Base-by-base conservation (phyloP, 1,140 invertebrate genomes). In the Cyclargus thomasi region DNA sequence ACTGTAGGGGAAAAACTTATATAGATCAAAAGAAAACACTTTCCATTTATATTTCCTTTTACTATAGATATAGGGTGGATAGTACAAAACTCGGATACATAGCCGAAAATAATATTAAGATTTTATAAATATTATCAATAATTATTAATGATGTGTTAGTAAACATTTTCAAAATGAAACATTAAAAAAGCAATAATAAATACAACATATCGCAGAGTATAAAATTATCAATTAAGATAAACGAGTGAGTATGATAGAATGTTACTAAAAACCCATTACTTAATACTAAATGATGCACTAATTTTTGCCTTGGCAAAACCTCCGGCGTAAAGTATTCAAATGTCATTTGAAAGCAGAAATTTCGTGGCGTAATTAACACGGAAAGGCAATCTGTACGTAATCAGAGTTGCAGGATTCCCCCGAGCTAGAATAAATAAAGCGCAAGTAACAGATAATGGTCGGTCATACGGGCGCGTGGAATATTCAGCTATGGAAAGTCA, bases 401-500 rank as follows among this genome's bases (percentile, higher is more conserved):
- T 59, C 18, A 20, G 17, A 59, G 55, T 59, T 59, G 18, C 53
- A 59, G 55, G n/a, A 59, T 21, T 59, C 55, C 55, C 53, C 18
- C 53, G 55, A 10, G 17, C 55, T 59, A 59, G 20, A 59, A 59
- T 59, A 59, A 59, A 59, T 59, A 59, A 59, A 59, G 14, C 17
- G 1, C 55, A 20, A 59, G 55, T 59, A 20, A 21, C 55, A 59
- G 55, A 64, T 64, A 64, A 64, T 64, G 63, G 63, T 14, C 35
- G 64, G 22, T 65, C 53, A 55, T 57, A 55, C 47, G 22, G 53
- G 64, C 53, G 23, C 64, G 64, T 53, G 22, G 64, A 65, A 65
- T 65, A 65, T 65, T 65, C 64, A 65, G 64, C 64, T 57, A 81
- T 83, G 73, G 70, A 81, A 81, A 83, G 67, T 79, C 73, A 78